phyloP scores from a whole-genome alignment of 2,113 vertebrate genomes.

The Takifugu flavidus region DNA sequence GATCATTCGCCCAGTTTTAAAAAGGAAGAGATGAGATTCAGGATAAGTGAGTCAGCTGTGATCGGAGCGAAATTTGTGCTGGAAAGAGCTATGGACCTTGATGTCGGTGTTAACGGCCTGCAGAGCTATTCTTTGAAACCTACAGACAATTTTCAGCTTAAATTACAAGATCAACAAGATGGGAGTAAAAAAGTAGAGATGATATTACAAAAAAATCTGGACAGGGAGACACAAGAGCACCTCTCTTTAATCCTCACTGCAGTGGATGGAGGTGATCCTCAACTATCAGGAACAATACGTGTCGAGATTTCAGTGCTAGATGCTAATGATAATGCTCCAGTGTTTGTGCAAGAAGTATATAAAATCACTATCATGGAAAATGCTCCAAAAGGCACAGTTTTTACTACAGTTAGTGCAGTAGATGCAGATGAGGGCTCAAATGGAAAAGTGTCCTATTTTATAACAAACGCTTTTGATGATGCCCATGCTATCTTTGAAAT shows the following conservation, averaged over 20 bases:
- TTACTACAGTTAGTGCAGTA: slow-evolving; percentile 21
- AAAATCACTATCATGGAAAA: slow-evolving; percentile 19
- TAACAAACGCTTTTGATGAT: slow-evolving; percentile 34
- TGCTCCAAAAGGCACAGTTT: neutral
- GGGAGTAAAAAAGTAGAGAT: slow-evolving; percentile 46
- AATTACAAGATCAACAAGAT: slow-evolving; percentile 36
- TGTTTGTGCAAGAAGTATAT: slow-evolving; percentile 42
- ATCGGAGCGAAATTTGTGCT: slow-evolving; percentile 55
- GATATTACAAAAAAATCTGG: slow-evolving; percentile 28
- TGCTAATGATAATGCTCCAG: slow-evolving; percentile 40
- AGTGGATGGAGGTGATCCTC: slow-evolving; percentile 48
- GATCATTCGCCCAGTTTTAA: slow-evolving; percentile 41
- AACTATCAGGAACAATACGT: slow-evolving; percentile 51
- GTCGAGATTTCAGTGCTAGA: slow-evolving; percentile 43
- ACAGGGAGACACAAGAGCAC: slow-evolving; percentile 43
- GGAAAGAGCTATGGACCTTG: slow-evolving; percentile 48
- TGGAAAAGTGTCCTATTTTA: slow-evolving; percentile 38
- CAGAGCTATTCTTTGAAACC: slow-evolving; percentile 40
- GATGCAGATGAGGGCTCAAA: slow-evolving; percentile 39
- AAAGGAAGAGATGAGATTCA: slow-evolving; percentile 45
- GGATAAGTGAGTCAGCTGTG: slow-evolving; percentile 51
- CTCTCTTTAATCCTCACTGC: slow-evolving; percentile 33
- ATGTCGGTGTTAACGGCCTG: slow-evolving; percentile 36
- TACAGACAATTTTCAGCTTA: slow-evolving; percentile 40
- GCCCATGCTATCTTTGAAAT: slow-evolving; percentile 21